Evolutionary conservation across 2,797 vertebrate species (phyloP), one percentile per base, ranked within the genome.

Genomic region (Selene dorsalis): DNA sequence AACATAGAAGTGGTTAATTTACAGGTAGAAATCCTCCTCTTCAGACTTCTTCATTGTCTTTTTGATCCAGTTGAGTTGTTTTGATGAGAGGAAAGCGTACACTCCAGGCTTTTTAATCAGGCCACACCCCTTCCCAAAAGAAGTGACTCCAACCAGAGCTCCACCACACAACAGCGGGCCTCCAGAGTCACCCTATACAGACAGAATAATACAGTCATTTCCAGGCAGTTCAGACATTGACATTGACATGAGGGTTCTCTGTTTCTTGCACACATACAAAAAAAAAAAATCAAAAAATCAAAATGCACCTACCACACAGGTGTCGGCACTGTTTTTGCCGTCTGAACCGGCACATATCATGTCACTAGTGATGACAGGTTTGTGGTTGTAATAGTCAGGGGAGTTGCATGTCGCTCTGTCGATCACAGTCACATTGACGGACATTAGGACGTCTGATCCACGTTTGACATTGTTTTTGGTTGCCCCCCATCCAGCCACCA

Each of bases 341-440:
- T 61, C n/a, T 17, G 85, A 86, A 20, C 93, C 94, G 0, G 93
- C 94, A 85, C 94, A 95, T 11, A 94, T 39, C 91, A 94, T 94
- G 45, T 30, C 18, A 0, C 9, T 24, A 11, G 84, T 94, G 64
- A 95, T 94, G 4, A 80, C 10, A 0, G 88, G 86, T 0, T 58
- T 16, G 0, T 1, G 0, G 47, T 79, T 78, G 68, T 94, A 94
- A 66, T 84, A 92, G 0, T 79, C 7, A 8, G 47, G 3, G 2
- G 91, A 90, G 72, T 94, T 93, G 69, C 94, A 95, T 52, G 61
- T 88, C 9, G 0, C 0, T 52, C 90, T 88, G 69, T 80, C 69
- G 2, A 95, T 69, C 70, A 94, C 87, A 0, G 90, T 92, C 43
- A 94, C 92, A 4, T 92, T 91, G 65, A 62, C 90, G 0, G 90